Conservation (phyloP, 2,797 vertebrate genomes). For the Danio tinwini region DNA sequence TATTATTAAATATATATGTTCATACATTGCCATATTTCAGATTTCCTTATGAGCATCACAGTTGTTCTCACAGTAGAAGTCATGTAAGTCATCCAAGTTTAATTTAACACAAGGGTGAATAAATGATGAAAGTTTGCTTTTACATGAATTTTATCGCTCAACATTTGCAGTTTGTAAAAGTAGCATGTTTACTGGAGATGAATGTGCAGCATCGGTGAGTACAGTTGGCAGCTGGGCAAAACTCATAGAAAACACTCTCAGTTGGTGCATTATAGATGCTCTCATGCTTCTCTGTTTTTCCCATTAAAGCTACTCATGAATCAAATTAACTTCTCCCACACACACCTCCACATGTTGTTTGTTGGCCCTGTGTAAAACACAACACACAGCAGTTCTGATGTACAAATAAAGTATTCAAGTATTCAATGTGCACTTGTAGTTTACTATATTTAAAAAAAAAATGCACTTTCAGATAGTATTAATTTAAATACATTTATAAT, state of each 20-base stretch:
- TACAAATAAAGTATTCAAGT: constrained; percentile 56
- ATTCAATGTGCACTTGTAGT: not conserved
- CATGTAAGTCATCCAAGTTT: not conserved
- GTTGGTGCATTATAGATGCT: constrained; percentile 70
- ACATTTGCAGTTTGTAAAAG: constrained; percentile 24
- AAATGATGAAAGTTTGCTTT: not conserved
- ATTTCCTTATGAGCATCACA: not conserved
- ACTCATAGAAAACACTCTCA: constrained; percentile 63
- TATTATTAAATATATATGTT: too few species aligned
- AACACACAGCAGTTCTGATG: constrained; percentile 38
- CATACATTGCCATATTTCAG: too few species aligned
- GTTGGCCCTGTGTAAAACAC: constrained; percentile 57
- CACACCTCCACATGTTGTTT: constrained; percentile 40
- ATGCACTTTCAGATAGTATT: not conserved
- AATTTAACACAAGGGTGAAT: not conserved
- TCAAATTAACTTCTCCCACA: constrained; percentile 73
- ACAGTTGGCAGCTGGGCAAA: constrained; percentile 68
- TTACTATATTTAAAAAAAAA: not conserved
- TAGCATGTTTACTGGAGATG: not conserved
- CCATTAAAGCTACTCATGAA: constrained; percentile 79
- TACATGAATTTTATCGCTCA: not conserved
- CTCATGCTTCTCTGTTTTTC: constrained; percentile 74
- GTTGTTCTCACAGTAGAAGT: not conserved
- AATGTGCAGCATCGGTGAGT: constrained; percentile 46
- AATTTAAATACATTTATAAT: not conserved